Evolutionary conservation across 1,140 invertebrate species (phyloP).

Genomic region (Hylaeus volcanicus): DNA sequence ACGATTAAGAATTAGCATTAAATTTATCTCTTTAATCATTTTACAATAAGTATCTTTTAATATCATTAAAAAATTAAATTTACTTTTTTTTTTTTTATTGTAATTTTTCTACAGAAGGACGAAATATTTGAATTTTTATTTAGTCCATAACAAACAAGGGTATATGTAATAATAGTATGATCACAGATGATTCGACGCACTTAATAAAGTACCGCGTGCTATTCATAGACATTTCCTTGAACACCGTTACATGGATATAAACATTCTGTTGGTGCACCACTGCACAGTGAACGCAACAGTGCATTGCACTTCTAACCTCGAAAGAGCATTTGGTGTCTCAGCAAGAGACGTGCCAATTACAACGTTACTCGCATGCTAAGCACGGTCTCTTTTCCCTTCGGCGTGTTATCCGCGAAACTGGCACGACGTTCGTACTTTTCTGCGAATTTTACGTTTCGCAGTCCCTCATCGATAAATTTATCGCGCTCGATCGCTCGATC

Average conservation of each 20-base stretch:
- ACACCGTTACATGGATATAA: slow-evolving; percentile 48
- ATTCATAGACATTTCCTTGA: slow-evolving; percentile 47
- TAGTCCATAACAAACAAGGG: too few species aligned
- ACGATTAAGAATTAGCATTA: too few species aligned
- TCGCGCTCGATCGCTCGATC: not conserved
- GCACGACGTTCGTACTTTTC: slow-evolving; percentile 20
- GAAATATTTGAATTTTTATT: too few species aligned
- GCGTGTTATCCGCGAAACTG: not conserved
- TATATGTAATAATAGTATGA: not conserved
- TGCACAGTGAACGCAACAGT: slow-evolving; percentile 57
- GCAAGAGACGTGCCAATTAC: slow-evolving; percentile 67
- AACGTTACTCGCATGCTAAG: slow-evolving; percentile 62
- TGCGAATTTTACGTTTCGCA: not conserved
- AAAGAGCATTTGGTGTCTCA: slow-evolving; percentile 63
- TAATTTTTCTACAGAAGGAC: too few species aligned
- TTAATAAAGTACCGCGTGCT: slow-evolving; percentile 25
- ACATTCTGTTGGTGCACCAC: slow-evolving; percentile 56
- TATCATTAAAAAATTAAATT: too few species aligned
- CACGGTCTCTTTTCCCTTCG: slow-evolving; percentile 58
- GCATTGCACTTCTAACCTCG: slow-evolving; percentile 68
- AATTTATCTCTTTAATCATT: too few species aligned
- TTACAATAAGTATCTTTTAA: too few species aligned
- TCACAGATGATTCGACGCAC: not conserved
- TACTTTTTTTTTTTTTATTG: too few species aligned
- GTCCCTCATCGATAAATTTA: not conserved